Base-by-base conservation (phyloP, 1,140 invertebrate species). In the Heliothis virescens region DNA sequence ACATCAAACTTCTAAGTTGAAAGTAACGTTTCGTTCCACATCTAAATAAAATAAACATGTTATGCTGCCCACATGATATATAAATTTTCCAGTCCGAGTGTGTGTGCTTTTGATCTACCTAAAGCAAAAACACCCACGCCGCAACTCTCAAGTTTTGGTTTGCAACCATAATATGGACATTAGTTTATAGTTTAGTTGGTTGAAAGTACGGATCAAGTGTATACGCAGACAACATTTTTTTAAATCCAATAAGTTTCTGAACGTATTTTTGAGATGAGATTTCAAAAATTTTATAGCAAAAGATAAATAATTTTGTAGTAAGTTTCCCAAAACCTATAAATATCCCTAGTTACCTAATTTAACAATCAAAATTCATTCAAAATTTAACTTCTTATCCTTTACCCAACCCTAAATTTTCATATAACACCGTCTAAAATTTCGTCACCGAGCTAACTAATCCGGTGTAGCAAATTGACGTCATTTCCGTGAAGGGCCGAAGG, bases 381-480 rank as follows among this genome's bases (percentile, higher is more conserved):
- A 57, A 18, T 57, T 53, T 18, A 57, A n/a, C n/a, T n/a, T 57
- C 18, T 47, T 59, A 12, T 12, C 60, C 34, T 63, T 65, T 52
- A 52, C 52, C 26, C 71, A 59, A 59, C 34, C 34, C 1, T 34
- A 65, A 65, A 65, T 57, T 57, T 16, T 73, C 52, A 18, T 57
- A 29, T 73, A 57, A 73, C 47, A 15, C 29, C 52, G 47, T 73
- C 71, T 59, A 47, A 73, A 73, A 73, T 73, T 73, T 13, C 26
- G 53, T 73, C 52, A 57, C 71, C 71, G 52, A 41, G 47, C 47
- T 34, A 59, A 59, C 52, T 73, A 73, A 73, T 73, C 53, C 34
- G 53, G 53, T 29, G 71, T 13, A 53, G 34, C 71, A 73, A 73
- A 73, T 73, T 73, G 71, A 41, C 29, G 52, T 73, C 71, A 73